Evolutionary conservation across 2,888 invertebrate species (phyloP).

Genomic region (Andrena dorsata): DNA sequence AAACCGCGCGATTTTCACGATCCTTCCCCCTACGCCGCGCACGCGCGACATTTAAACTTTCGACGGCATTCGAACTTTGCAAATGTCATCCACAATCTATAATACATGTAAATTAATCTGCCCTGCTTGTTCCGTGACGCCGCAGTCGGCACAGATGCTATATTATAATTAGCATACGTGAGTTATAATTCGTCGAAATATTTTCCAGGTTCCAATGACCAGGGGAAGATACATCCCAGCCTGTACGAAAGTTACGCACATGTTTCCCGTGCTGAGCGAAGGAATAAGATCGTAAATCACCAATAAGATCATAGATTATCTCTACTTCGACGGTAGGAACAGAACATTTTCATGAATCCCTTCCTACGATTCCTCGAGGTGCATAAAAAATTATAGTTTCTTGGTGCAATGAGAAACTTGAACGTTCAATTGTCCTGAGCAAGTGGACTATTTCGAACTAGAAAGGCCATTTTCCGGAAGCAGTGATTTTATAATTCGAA

Average conservation of each 20-base stretch:
- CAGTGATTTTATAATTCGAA: too few species aligned
- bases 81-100: background rate
- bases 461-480: too few species aligned
- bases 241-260: background rate
- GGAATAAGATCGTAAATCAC: background rate
- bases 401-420: background rate
- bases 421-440: too few species aligned
- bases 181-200: slow-evolving; percentile 19
- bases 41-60: background rate
- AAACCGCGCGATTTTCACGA: background rate
- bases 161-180: slow-evolving; percentile 9
- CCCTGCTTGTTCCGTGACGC: background rate
- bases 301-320: background rate
- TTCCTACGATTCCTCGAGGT: background rate
- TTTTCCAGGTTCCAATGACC: background rate
- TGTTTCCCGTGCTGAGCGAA: background rate
- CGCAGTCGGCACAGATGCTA: background rate
- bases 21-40: background rate
- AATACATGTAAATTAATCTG: slow-evolving; percentile 17
- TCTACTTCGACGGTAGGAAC: background rate
- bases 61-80: background rate
- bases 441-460: too few species aligned
- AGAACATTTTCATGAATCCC: background rate
- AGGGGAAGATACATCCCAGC: background rate
- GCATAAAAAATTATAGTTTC: background rate